Conservation (phyloP, 2,888 invertebrate genomes). For the Hirudinaria manillensis region DNA sequence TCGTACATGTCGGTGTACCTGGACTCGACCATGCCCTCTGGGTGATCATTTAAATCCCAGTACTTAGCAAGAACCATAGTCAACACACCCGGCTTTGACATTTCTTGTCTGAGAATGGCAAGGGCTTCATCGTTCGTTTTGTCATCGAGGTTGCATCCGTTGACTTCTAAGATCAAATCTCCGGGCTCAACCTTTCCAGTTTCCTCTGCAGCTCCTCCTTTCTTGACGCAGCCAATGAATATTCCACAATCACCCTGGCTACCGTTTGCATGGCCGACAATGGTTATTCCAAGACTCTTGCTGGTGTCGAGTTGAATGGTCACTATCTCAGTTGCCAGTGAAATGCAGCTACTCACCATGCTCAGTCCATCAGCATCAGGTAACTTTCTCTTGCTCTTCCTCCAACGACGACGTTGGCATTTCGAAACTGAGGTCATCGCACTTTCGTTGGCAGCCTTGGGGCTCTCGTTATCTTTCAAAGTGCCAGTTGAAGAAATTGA, state of each 20-base stretch:
- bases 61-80: constrained; percentile 31
- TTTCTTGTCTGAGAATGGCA: constrained; percentile 24
- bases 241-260: constrained; percentile 33
- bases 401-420: neutral
- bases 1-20: neutral
- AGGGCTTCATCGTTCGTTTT: constrained; percentile 32
- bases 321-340: constrained; percentile 33
- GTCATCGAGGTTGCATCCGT: constrained; percentile 29
- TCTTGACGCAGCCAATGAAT: constrained; percentile 32
- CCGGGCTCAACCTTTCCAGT: constrained; percentile 32
- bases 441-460: constrained; percentile 12
- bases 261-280: constrained; percentile 32
- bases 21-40: neutral
- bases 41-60: constrained; percentile 28
- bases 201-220: constrained; percentile 31
- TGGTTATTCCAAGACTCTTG: constrained; percentile 32
- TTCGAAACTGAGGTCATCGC: constrained; percentile 4
- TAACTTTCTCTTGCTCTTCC: neutral
- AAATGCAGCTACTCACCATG: constrained; percentile 27
- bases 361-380: constrained; percentile 26
- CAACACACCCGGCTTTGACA: constrained; percentile 29
- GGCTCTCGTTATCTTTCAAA: neutral
- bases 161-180: constrained; percentile 32
- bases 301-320: constrained; percentile 28
- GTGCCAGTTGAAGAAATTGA: neutral